Conservation (phyloP, 1,140 invertebrate genomes). For the Contarinia nasturtii region DNA sequence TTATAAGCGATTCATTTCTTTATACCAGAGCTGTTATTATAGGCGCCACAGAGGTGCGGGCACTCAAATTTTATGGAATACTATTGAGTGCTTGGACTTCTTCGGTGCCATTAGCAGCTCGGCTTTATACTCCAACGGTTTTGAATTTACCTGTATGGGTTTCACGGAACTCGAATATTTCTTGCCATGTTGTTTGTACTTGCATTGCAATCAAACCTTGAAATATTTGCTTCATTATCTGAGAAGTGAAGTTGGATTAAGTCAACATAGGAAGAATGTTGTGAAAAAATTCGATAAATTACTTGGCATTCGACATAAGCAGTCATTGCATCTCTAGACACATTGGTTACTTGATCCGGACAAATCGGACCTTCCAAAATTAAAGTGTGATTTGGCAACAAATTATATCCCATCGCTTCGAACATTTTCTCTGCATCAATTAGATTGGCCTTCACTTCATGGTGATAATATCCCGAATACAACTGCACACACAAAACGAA, state of each 20-base stretch:
- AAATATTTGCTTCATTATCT: conserved; percentile 40
- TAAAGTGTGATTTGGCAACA: conserved; percentile 25
- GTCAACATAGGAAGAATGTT: conserved; percentile 1
- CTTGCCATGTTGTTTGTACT: conserved; percentile 34
- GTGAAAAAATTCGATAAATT: too few relatives aligned
- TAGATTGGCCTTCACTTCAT: conserved; percentile 63
- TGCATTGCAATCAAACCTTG: conserved; percentile 10
- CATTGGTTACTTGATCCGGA: conserved; percentile 54
- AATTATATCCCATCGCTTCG: conserved; percentile 60
- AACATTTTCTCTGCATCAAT: conserved; percentile 54
- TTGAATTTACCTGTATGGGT: conserved; percentile 37
- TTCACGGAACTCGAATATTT: conserved; percentile 44
- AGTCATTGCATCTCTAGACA: conserved; percentile 67
- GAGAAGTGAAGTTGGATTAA: conserved; percentile 4
- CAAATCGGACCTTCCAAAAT: conserved; percentile 53
- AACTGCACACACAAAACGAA: conserved; percentile 33
- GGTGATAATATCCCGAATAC: conserved; percentile 70
- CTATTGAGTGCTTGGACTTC: too few relatives aligned
- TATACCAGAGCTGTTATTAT: too few relatives aligned
- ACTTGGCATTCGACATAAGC: conserved; percentile 78
- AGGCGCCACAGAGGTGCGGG: too few relatives aligned
- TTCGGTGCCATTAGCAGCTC: too few relatives aligned
- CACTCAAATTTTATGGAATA: too few relatives aligned
- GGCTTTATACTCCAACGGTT: too few relatives aligned
- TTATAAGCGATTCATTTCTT: too few relatives aligned